A percentile compares a stretch with the other conserved stretches of the same genome.
These are phyloP conservation scores for Melolontha melolontha DNA, from an alignment of 2,888 invertebrate species.

Conservation along the genomic window DNA sequence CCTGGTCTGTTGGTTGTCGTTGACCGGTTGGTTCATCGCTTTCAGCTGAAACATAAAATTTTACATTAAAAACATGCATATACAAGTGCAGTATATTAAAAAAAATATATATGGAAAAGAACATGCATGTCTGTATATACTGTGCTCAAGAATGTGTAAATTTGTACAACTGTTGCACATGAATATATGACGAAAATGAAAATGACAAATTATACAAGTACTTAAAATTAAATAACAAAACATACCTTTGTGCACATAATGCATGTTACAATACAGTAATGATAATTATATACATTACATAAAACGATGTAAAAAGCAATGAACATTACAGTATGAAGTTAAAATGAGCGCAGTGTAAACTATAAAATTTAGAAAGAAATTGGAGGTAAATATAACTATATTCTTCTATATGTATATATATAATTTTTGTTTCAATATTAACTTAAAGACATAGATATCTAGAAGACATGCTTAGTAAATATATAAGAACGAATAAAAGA, in stretches of 20 bases:
- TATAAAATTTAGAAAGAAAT: neutral
- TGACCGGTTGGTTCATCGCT: constrained; percentile 55
- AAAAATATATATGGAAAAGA: constrained; percentile 11
- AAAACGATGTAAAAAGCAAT: constrained; percentile 21
- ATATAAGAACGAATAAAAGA: too few relatives aligned
- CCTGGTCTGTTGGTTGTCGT: constrained; percentile 47
- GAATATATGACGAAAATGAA: constrained; percentile 10
- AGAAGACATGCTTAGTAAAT: too few relatives aligned
- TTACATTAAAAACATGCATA: constrained; percentile 38
- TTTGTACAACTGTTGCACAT: constrained; percentile 28
- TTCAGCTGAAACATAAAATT: constrained; percentile 56
- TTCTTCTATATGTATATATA: too few relatives aligned
- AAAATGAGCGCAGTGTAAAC: constrained; percentile 4
- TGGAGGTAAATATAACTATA: neutral
- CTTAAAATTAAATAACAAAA: constrained; percentile 6
- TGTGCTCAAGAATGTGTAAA: constrained; percentile 21
- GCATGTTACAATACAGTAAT: constrained; percentile 14
- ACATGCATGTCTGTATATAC: constrained; percentile 21
- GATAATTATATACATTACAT: neutral
- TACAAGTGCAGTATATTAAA: neutral
- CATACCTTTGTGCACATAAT: constrained; percentile 31
- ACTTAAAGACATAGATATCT: too few relatives aligned
- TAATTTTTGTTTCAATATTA: too few relatives aligned
- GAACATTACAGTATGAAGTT: constrained; percentile 2
- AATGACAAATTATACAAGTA: constrained; percentile 10